phyloP scores from a whole-genome alignment of 1,140 invertebrate genomes.

The Chrysoperla carnea region DNA sequence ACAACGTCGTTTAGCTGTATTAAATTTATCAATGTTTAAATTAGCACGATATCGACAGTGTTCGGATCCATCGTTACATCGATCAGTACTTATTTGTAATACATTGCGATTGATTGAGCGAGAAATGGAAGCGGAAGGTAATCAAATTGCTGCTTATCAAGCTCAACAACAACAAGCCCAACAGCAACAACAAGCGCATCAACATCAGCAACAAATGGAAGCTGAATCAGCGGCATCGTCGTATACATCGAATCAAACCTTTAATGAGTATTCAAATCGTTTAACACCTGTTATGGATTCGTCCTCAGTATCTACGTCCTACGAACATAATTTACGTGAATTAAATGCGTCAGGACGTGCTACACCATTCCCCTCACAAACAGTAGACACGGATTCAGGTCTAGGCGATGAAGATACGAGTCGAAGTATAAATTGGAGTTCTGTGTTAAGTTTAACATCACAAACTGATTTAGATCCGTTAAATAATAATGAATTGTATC shows the following conservation, averaged over 20 bases:
- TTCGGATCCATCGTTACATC: conserved; percentile 73
- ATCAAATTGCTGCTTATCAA: conserved; percentile 7
- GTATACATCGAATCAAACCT: conserved; percentile 19
- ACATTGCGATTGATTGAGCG: conserved; percentile 77
- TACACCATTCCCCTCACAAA: conserved; percentile 34
- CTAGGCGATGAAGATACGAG: conserved; percentile 59
- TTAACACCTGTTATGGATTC: conserved; percentile 22
- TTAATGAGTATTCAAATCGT: conserved; percentile 7
- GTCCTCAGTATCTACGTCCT: conserved; percentile 24
- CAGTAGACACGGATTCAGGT: conserved; percentile 49
- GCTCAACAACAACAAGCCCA: conserved; percentile 18
- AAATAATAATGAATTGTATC: conserved; percentile 54
- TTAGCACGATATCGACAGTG: conserved; percentile 72
- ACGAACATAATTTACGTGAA: conserved; percentile 28
- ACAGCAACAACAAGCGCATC: conserved; percentile 4
- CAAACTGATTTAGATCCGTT: conserved; percentile 68
- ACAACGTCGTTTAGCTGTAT: conserved; percentile 69
- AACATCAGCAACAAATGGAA: conserved; percentile 8
- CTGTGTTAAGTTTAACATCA: conserved; percentile 67
- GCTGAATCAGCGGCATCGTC: conserved; percentile 22
- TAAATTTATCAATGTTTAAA: conserved; percentile 87
- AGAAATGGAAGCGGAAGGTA: conserved; percentile 69
- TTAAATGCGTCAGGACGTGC: conserved; percentile 31
- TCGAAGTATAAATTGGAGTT: conserved; percentile 76
- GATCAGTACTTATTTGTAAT: conserved; percentile 88